Evolutionary conservation across 2,888 invertebrate genomes (phyloP), one percentile per base, ranked within the genome.

Genomic region (Eilema sororculum): DNA sequence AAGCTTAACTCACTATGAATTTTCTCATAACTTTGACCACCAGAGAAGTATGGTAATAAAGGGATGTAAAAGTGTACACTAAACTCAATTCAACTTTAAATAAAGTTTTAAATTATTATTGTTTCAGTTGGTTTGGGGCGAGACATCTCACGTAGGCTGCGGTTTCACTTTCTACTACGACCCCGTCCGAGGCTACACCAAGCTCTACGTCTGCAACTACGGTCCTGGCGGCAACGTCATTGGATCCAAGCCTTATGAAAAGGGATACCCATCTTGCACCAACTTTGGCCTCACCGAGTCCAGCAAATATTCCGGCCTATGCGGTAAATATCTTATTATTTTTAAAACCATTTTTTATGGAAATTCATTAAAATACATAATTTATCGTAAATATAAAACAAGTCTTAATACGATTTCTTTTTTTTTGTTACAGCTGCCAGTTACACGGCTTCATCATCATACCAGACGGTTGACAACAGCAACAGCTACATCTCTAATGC

Each of bases 131-230:
- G 97, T 98, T 68, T 99, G 98, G 98, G 97, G 98, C 71, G 97
- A 97, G 87, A 98, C 98, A 16, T 97, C 97, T 86, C 95, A 97
- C 79, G 96, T 99, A 68, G 99, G 99, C 71, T 99, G 98, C 88
- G 98, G 98, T 37, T 98, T 96, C 89, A 96, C 98, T 0, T 98
- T 97, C 91, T 98, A 97, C 93, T 97, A 97, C 86, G 97, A 98
- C 84, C 96, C 96, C 2, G 77, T 89, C 3, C 94, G 96, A 80
- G 98, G 98, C 80, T 98, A 97, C 90, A 97, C 97, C 79, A 98
- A 97, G 90, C 96, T 97, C 73, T 98, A 98, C 91, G 97, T 98
- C 68, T 98, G 98, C 95, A 98, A 98, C 94, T 98, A 98, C 86
- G 98, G 98, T 68, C 97, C 98, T 16, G 97, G 97, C 76, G 98